These are phyloP conservation scores for Trematocara nigrifrons DNA, from an alignment of 2,113 vertebrate species.

Conservation along the genomic window DNA sequence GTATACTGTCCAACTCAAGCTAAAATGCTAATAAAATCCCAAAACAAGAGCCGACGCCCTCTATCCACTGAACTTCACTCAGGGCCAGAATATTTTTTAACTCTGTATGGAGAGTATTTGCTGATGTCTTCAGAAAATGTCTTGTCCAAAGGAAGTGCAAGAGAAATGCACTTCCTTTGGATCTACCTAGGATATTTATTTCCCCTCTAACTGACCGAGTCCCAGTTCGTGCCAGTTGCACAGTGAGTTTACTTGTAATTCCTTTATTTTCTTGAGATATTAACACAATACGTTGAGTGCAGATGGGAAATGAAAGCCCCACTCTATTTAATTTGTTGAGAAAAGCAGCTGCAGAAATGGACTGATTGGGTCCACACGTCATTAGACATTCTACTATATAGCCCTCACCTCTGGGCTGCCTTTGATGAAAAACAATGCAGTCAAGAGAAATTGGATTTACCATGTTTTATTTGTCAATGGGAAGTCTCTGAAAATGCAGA, in stretches of 20 bases:
- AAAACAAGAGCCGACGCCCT: neutral
- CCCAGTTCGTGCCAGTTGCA: neutral
- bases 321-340: neutral
- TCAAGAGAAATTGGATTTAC: conserved; percentile 26
- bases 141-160: neutral
- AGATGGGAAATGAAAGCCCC: neutral
- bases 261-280: neutral
- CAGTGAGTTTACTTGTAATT: neutral
- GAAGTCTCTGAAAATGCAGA: conserved; percentile 28
- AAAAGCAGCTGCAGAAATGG: conserved; percentile 4
- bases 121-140: neutral
- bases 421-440: conserved; percentile 42
- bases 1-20: neutral
- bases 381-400: conserved; percentile 22
- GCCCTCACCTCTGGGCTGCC: conserved; percentile 16
- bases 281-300: neutral
- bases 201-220: neutral
- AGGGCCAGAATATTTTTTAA: neutral
- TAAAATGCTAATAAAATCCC: neutral
- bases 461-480: conserved; percentile 17
- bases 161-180: neutral
- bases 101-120: neutral
- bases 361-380: conserved; percentile 37
- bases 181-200: neutral
- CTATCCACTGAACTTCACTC: neutral